Evolutionary conservation across 2,113 vertebrate species (phyloP), one percentile per base, ranked within the genome.

Genomic region (Tachysurus vachellii): DNA sequence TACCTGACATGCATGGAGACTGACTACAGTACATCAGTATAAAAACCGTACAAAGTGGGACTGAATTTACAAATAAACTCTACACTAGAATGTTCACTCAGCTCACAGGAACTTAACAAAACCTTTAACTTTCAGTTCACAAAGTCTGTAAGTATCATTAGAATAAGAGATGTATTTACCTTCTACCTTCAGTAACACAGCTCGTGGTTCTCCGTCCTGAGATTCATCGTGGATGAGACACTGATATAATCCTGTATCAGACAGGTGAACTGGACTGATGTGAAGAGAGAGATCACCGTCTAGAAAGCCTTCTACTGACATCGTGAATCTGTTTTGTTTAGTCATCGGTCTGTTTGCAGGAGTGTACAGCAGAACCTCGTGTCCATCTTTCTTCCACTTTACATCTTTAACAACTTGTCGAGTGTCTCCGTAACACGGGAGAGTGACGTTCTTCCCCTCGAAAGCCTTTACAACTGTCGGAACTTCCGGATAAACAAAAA

Each of bases 391-490:
- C 50, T 53, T 68, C 81, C 81, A 83, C 19, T 53, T 28, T 28
- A 57, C 64, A 17, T 84, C 64, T 68, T 36, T 56, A 53, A 31
- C 64, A 8, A 42, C 28, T 11, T 19, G 4, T 9, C 19, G 82
- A 56, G 82, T 71, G 82, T 84, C 66, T 71, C 64, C 50, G 36
- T 84, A 71, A 28, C 82, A 84, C 28, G 82, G 82, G 3, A 84
- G 50, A 7, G n/a, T 56, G n/a, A 84, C 36, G 5, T 71, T 56
- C 50, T 71, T 50, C 50, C 53, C 19, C 66, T 56, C 50, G 2
- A 23, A 36, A 47, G 8, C 82, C 47, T 10, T 71, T 54, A 84
- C 36, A 36, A 36, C 36, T 36, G 36, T 36, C 36, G 36, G 36
- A 36, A 36, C 36, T 36, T 36, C 36, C 36, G 36, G 36, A 36